Percentiles rank a stretch among this genome's conserved stretches.
These are phyloP conservation scores for Lysandra coridon DNA, from an alignment of 2,888 invertebrate species.

Conservation along the genomic window DNA sequence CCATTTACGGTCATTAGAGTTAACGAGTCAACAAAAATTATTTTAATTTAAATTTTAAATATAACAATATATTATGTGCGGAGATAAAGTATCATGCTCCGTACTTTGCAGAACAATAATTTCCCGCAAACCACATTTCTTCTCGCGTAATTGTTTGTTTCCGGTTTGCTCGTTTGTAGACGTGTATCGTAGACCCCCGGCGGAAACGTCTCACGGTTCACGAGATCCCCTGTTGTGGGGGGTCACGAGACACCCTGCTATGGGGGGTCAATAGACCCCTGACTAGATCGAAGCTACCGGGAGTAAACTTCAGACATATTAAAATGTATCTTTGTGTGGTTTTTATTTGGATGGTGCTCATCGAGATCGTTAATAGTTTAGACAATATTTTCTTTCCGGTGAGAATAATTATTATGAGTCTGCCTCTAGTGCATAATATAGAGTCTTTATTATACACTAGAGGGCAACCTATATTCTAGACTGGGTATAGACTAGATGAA, in stretches of 20 bases:
- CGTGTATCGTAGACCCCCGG: not conserved
- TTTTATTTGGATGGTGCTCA: not conserved
- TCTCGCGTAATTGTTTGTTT: not conserved
- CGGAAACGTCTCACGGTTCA: conserved; percentile 19
- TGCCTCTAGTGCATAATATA: not conserved
- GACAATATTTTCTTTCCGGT: not conserved
- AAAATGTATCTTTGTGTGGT: not conserved
- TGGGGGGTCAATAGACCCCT: not conserved
- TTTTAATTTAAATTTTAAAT: too few relatives aligned
- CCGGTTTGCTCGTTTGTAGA: not conserved
- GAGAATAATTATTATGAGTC: not conserved
- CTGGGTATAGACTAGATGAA: too few relatives aligned
- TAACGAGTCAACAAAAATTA: too few relatives aligned
- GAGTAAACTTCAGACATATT: conserved; percentile 2
- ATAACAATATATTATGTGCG: not conserved
- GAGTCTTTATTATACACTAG: too few relatives aligned
- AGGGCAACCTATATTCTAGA: too few relatives aligned
- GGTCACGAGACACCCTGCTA: not conserved
- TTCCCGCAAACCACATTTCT: not conserved
- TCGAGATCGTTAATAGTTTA: not conserved
- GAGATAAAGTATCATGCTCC: not conserved
- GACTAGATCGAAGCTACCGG: not conserved
- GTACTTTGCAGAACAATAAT: not conserved
- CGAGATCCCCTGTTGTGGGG: not conserved
- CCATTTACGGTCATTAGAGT: too few relatives aligned